Evolutionary conservation across 1,140 invertebrate species (phyloP).

Genomic region (Cataglyphis hispanica): DNA sequence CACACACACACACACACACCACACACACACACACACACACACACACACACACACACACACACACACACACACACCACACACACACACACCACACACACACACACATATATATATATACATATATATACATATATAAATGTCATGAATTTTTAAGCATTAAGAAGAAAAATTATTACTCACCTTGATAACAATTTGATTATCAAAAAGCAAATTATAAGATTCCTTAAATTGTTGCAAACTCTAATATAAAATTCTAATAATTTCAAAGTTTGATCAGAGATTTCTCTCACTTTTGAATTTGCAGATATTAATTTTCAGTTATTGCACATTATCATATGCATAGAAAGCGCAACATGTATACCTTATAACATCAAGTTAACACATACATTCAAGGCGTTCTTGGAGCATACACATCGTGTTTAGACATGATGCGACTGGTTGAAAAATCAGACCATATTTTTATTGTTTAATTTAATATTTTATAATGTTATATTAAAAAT

Average conservation of each 20-base stretch:
- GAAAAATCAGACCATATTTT: neutral
- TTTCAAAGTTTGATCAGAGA: slow-evolving; percentile 7
- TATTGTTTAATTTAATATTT: slow-evolving; percentile 29
- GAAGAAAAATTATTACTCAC: neutral
- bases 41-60: no score
- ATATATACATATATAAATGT: no score
- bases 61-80: no score
- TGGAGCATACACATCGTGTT: neutral
- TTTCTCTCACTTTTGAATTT: neutral
- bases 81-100: no score
- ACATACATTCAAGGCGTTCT: neutral
- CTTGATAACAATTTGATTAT: neutral
- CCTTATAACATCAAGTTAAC: neutral
- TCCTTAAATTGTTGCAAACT: neutral
- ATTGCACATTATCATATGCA: neutral
- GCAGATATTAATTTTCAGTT: neutral
- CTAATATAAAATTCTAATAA: neutral
- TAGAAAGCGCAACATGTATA: neutral
- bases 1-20: no score
- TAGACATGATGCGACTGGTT: neutral
- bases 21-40: no score
- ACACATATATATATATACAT: no score
- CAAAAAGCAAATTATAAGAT: neutral
- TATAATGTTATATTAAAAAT: neutral
- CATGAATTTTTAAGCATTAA: neutral